Conservation (phyloP, 2,888 invertebrate genomes). For the Conus canariensis region DNA sequence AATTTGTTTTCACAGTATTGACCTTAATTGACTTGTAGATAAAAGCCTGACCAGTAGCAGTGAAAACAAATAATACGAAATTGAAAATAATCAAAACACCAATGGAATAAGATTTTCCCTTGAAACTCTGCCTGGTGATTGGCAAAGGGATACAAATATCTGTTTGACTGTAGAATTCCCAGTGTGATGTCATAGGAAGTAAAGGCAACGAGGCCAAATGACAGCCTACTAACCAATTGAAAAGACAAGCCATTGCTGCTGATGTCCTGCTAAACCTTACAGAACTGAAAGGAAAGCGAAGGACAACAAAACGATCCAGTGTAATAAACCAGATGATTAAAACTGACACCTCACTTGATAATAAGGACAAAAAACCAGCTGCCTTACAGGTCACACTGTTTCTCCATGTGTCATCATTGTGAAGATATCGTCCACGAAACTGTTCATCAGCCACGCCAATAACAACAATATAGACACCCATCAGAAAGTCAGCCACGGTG, state of each 20-base stretch:
- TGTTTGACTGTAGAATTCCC: conserved; percentile 69
- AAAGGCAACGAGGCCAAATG: conserved; percentile 69
- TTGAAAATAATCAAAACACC: conserved; percentile 44
- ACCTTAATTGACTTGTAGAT: conserved; percentile 68
- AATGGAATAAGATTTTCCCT: conserved; percentile 76
- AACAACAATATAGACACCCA: neutral
- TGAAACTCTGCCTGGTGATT: conserved; percentile 70
- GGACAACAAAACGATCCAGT: neutral
- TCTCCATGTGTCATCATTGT: neutral
- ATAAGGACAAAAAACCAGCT: neutral
- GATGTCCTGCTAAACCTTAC: no score
- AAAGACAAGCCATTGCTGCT: no score
- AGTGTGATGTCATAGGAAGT: conserved; percentile 51
- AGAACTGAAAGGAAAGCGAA: neutral
- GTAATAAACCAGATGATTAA: neutral
- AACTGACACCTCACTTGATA: neutral
- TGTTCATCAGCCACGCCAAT: neutral
- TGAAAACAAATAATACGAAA: conserved; percentile 70
- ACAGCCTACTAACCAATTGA: no score
- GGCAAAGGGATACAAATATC: conserved; percentile 75
- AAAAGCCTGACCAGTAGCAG: conserved; percentile 69
- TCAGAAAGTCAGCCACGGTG: neutral
- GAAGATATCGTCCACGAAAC: neutral
- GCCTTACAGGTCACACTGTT: neutral
- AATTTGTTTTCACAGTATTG: neutral